Conservation (phyloP, 2,797 vertebrate species). For the Podarcis siculus region DNA sequence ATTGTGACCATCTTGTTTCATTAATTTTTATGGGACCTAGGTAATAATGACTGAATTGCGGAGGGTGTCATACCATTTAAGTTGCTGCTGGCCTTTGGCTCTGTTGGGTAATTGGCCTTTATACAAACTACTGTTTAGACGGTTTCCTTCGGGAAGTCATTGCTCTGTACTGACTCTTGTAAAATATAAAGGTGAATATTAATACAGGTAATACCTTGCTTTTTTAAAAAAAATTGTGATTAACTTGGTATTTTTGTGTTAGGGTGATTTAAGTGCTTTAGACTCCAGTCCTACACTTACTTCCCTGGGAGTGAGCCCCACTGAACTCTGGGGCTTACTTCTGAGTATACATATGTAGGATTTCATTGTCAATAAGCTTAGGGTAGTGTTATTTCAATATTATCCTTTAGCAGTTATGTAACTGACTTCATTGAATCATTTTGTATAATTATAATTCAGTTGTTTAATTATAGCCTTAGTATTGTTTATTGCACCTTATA, state of each 20-base stretch:
- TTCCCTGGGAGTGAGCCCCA: neutral
- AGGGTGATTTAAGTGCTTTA: neutral
- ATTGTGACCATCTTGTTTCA: neutral
- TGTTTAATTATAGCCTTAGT: neutral
- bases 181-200: neutral
- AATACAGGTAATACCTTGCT: neutral
- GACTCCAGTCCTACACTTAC: neutral
- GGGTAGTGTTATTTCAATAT: neutral
- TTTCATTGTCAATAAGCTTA: neutral
- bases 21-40: neutral
- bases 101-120: neutral
- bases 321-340: neutral
- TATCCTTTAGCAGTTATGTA: neutral
- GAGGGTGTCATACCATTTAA: neutral
- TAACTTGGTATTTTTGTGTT: neutral
- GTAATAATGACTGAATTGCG: neutral
- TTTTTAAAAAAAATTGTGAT: neutral
- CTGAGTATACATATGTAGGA: neutral
- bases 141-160: neutral
- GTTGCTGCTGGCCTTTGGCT: neutral
- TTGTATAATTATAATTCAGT: neutral
- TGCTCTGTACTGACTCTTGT: neutral
- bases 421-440: neutral
- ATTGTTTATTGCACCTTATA: neutral
- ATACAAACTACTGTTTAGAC: neutral